Conservation (phyloP, 1,140 invertebrate genomes). For the Brachionus koreanus region DNA sequence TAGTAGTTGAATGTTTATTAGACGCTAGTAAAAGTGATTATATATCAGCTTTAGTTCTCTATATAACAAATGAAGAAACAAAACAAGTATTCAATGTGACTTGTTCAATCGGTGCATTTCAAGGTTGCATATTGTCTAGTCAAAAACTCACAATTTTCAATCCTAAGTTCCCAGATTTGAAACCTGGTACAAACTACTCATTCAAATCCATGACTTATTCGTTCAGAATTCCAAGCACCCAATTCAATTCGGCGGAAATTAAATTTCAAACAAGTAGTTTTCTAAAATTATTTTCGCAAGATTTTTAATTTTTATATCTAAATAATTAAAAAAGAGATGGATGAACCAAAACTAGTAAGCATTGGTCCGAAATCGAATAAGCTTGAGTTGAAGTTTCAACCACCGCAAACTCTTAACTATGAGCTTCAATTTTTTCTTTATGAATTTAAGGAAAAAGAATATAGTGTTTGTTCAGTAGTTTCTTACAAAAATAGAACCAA, state of each 20-base stretch:
- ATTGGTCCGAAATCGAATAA: background rate
- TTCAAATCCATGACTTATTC: background rate
- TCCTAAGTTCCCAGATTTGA: background rate
- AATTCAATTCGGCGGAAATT: background rate
- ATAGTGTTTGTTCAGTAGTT: background rate
- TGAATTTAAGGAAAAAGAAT: background rate
- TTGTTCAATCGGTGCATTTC: background rate
- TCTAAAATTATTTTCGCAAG: background rate
- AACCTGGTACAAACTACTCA: background rate
- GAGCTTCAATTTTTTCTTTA: background rate
- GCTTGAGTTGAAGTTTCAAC: background rate
- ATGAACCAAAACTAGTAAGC: background rate
- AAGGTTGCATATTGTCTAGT: background rate
- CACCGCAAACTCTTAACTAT: background rate
- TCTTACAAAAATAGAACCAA: background rate
- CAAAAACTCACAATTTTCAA: background rate
- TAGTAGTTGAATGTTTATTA: background rate
- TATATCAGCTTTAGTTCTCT: background rate
- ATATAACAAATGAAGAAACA: background rate
- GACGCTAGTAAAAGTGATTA: background rate
- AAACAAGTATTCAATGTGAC: background rate
- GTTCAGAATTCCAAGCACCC: background rate
- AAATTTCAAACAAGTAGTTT: background rate
- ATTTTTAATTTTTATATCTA: background rate
- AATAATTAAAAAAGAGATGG: background rate